Base-by-base conservation (phyloP, 2,113 vertebrate species). In the Oceanodroma tethys region DNA sequence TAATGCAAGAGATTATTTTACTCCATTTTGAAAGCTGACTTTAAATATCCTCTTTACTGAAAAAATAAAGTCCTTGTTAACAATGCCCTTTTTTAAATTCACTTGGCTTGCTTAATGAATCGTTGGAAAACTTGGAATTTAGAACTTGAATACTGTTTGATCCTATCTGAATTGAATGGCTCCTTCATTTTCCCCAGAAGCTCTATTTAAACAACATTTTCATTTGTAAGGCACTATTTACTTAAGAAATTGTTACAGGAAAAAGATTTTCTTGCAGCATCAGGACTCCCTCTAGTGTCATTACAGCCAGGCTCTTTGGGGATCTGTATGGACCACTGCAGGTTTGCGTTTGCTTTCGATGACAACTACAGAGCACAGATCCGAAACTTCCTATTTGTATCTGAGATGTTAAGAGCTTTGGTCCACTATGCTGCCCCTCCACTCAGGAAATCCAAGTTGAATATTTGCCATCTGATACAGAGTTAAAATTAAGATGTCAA, bases 241-340 rank as follows among this genome's bases (percentile, higher is more conserved):
- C 18, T 59, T 34, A 30, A 26, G n/a, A 43, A 62, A 66, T 21
- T 22, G 6, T 48, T 62, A n/a, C 20, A 73, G 53, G 32, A 48
- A 34, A 67, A 59, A 32, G 4, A 42, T 63, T 97, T 94, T 97
- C 58, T 83, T 70, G 78, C 92, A 95, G 97, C 72, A n/a, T 80
- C 71, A 95, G 81, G 94, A 95, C 94, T 97, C 98, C 98, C 98
- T 96, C 98, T 95, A 97, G 98, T 78, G 98, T 72, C 70, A 38
- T 47, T 67, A 20, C 6, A 58, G 15, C 2, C 22, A 78, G 12
- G 43, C 21, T 47, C 53, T 45, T 45, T 9, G 8, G 14, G 36
- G 5, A 86, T 72, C 40, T 21, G 4, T 32, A 59, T 1, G 34
- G n/a, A 71, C 7, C 43, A 63, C 7, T 3, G 22, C 26, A 81